Base-by-base conservation (phyloP, 2,113 vertebrate species). In the Archilochus colubris region DNA sequence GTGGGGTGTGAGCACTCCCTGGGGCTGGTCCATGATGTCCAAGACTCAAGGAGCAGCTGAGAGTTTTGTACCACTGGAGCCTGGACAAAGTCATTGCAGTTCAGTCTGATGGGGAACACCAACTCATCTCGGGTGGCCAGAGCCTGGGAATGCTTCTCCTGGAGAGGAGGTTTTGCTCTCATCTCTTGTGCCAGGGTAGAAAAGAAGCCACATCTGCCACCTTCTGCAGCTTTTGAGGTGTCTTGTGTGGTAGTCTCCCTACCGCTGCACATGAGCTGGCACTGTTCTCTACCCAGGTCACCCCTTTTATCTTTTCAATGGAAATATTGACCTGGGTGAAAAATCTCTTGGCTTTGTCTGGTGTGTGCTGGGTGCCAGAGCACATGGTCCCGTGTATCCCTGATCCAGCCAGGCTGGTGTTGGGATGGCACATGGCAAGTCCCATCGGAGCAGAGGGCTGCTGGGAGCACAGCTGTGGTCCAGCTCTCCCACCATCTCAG, bases 11-110 rank as follows among this genome's bases (percentile, higher is more conserved):
- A 24, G 27, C 14, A 25, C 50, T 83, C 20, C 28, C 54, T 0
- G 0, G 25, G 16, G 9, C 25, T 36, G 38, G 5, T 11, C 43
- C 0, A 0, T 4, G 15, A 18, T 54, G 53, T 31, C 48, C 38
- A 22, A 58, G 7, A 16, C 43, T 59, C 27, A 18, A 20, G 27
- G 10, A 61, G 20, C 58, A 57, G 23, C 23, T n/a, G 20, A 12
- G 40, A 62, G 20, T 81, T 50, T 23, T 28, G 14, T 9, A 17
- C 5, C 3, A 27, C 58, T 48, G 54, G 55, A 54, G 31, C 31
- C 24, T 33, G 54, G 59, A 57, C 6, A 38, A 48, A 33, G 46
- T 33, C 31, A 6, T 7, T 23, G 31, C 10, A 17, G 64, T 33
- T 54, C 20, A 9, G 64, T 72, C 16, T 2, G 3, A 1, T 30